Conservation (phyloP, 2,113 vertebrate genomes). For the Pavo muticus region DNA sequence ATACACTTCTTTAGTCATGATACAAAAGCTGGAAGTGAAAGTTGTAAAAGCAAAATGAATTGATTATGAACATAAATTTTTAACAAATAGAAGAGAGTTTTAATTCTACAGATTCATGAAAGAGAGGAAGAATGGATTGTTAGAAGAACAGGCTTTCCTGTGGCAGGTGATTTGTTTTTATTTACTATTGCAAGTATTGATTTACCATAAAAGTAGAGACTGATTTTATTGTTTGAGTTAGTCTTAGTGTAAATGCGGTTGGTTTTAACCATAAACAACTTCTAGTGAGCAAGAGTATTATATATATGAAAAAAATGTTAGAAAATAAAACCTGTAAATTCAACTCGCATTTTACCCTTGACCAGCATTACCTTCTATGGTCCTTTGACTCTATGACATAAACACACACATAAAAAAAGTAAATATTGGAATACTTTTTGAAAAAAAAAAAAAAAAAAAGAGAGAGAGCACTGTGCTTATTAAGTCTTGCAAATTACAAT, state of each 20-base stretch:
- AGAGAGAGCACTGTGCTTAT: background rate
- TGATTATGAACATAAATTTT: background rate
- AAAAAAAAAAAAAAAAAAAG: too few species aligned
- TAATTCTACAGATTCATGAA: background rate
- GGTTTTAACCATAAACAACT: conserved; percentile 4
- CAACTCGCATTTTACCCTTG: background rate
- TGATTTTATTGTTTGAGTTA: conserved; percentile 29
- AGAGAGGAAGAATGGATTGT: background rate
- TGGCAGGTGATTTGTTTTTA: conserved; percentile 15
- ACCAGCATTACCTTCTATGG: background rate
- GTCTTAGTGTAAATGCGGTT: background rate
- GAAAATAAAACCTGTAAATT: background rate
- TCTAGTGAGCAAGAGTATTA: background rate
- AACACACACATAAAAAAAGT: background rate
- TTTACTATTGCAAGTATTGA: conserved; percentile 10
- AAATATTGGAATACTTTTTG: background rate
- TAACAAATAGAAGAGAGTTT: background rate
- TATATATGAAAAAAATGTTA: background rate
- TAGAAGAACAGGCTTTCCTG: background rate
- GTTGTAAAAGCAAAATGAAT: background rate
- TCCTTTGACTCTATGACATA: background rate
- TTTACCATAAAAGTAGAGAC: background rate
- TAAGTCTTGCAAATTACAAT: background rate
- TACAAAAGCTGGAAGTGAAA: background rate
- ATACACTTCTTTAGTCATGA: background rate